These are phyloP conservation scores for Mesaphorura yosii DNA, from an alignment of 1,140 invertebrate genomes.

Conservation along the genomic window DNA sequence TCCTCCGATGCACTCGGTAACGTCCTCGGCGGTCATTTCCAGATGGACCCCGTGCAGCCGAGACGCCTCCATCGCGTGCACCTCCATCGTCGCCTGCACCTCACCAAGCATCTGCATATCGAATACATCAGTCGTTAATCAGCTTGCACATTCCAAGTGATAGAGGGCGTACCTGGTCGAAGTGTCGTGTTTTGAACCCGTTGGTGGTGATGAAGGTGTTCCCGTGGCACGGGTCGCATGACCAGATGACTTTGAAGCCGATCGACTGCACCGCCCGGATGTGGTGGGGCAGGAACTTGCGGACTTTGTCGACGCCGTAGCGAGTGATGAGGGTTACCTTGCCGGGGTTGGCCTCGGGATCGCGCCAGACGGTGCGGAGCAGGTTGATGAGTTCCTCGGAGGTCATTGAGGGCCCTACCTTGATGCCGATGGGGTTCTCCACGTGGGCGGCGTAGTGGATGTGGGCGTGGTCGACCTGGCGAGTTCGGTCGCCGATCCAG, in stretches of 20 bases:
- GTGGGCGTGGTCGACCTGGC: slow-evolving; percentile 8
- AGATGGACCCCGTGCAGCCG: slow-evolving; percentile 1
- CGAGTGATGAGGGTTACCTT: slow-evolving; percentile 9
- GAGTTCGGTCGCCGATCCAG: slow-evolving; percentile 6
- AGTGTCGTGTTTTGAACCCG: neutral
- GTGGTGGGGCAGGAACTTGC: neutral
- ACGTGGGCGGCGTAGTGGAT: slow-evolving; percentile 1
- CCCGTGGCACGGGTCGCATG: slow-evolving; percentile 8
- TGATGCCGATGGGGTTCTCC: slow-evolving; percentile 8
- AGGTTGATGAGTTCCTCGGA: slow-evolving; percentile 1
- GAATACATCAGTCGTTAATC: no score
- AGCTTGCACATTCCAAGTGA: neutral
- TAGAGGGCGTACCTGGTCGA: neutral
- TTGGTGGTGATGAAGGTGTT: neutral
- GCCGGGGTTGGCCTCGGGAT: neutral
- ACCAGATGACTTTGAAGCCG: slow-evolving; percentile 7
- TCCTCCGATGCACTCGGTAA: slow-evolving; percentile 6
- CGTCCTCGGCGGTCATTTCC: slow-evolving; percentile 4
- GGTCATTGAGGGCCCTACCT: slow-evolving; percentile 5
- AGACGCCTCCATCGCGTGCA: neutral
- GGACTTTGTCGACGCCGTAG: slow-evolving; percentile 5
- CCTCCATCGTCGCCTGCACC: neutral
- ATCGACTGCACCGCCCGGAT: neutral
- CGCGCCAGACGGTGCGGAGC: neutral
- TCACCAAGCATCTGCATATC: neutral